These are phyloP conservation scores for Sitodiplosis mosellana DNA, from an alignment of 1,140 invertebrate species.

Conservation along the genomic window DNA sequence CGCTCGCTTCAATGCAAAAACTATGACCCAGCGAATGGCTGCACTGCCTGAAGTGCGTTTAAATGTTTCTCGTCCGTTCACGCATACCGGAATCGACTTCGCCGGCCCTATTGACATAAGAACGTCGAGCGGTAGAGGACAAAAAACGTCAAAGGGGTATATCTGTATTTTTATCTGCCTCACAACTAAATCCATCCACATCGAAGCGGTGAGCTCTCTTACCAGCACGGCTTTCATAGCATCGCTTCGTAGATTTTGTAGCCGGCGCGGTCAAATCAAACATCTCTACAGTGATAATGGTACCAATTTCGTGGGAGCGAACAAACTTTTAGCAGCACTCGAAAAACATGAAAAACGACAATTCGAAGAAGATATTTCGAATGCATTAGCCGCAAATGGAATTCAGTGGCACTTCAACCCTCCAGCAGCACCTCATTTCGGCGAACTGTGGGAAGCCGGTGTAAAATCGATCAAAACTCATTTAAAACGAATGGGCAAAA, in stretches of 20 bases:
- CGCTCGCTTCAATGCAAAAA: background rate
- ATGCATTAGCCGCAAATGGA: too few relatives aligned
- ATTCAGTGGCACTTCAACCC: too few relatives aligned
- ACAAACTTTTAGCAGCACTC: too few relatives aligned
- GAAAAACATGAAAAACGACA: too few relatives aligned
- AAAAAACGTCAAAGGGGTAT: constrained; percentile 11
- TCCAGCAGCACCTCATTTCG: too few relatives aligned
- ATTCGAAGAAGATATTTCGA: too few relatives aligned
- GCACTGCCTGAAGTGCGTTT: constrained; percentile 15
- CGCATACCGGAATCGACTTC: constrained; percentile 16
- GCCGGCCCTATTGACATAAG: constrained; percentile 12
- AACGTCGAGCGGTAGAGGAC: background rate
- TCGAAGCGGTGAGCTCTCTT: constrained; percentile 12
- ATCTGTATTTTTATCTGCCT: constrained; percentile 17
- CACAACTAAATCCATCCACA: constrained; percentile 12
- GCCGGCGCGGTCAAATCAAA: constrained; percentile 8
- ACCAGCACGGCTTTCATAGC: constrained; percentile 9
- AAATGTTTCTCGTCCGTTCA: constrained; percentile 10
- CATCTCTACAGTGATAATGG: constrained; percentile 15
- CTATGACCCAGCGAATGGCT: constrained; percentile 13
- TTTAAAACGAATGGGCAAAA: too few relatives aligned
- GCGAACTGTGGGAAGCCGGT: too few relatives aligned
- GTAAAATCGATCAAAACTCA: too few relatives aligned
- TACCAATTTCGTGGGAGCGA: too few relatives aligned
- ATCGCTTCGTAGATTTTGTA: constrained; percentile 10